These are phyloP conservation scores for Periophthalmus magnuspinnatus DNA, from an alignment of 2,797 vertebrate species.

Conservation along the genomic window DNA sequence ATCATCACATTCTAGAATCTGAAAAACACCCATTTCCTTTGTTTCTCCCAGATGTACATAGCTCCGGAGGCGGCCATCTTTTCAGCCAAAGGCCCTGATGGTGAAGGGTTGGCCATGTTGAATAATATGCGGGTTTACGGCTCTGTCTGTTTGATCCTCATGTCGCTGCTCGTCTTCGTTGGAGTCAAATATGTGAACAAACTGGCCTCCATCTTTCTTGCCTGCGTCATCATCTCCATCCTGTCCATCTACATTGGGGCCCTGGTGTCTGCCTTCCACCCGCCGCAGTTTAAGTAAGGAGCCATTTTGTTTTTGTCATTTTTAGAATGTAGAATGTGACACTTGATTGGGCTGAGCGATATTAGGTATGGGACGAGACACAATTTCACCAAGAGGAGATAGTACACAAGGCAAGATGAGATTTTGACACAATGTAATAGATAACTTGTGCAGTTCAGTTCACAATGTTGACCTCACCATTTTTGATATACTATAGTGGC, in stretches of 20 bases:
- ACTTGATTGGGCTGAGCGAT: too few species aligned
- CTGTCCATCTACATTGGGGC: slow-evolving; percentile 88
- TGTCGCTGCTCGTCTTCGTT: slow-evolving; percentile 89
- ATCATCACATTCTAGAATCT: too few species aligned
- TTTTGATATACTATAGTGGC: too few species aligned
- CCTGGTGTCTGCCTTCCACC: slow-evolving; percentile 86
- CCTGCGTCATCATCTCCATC: slow-evolving; percentile 90
- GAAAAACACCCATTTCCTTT: background rate
- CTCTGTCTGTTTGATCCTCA: slow-evolving; percentile 84
- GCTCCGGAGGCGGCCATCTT: slow-evolving; percentile 84
- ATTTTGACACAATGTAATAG: too few species aligned
- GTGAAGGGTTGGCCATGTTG: slow-evolving; percentile 83
- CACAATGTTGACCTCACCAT: too few species aligned
- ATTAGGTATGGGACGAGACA: too few species aligned
- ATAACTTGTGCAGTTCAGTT: too few species aligned
- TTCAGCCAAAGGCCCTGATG: slow-evolving; percentile 62
- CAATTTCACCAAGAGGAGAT: too few species aligned
- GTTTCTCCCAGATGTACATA: slow-evolving; percentile 82
- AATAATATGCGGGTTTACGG: slow-evolving; percentile 94
- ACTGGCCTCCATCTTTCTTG: slow-evolving; percentile 88
- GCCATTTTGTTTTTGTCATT: too few species aligned
- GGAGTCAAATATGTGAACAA: slow-evolving; percentile 93
- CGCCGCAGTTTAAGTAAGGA: slow-evolving; percentile 82
- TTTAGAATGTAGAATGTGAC: too few species aligned
- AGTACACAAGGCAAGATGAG: too few species aligned